These are phyloP conservation scores for Artibeus jamaicensis DNA, from an alignment of 2,797 vertebrate species.

Conservation along the genomic window DNA sequence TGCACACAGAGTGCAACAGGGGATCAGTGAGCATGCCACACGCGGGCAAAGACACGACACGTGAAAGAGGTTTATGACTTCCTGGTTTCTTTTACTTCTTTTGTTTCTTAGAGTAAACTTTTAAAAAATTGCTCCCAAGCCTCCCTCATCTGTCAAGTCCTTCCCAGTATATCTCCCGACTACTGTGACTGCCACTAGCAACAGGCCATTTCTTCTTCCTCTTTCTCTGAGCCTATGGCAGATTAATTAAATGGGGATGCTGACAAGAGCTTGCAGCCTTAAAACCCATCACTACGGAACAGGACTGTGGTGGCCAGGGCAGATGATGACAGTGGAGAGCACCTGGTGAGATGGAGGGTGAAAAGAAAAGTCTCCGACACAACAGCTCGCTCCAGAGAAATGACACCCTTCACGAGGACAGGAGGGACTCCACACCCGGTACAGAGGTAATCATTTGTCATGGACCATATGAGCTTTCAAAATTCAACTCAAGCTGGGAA, in stretches of 20 bases:
- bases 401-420: background rate
- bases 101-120: background rate
- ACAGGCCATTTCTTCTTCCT: background rate
- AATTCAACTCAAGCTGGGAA: background rate
- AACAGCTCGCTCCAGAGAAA: background rate
- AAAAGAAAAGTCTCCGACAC: background rate
- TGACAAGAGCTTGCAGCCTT: background rate
- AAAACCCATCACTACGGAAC: background rate
- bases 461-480: background rate
- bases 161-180: background rate
- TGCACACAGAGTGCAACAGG: accelerated
- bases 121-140: background rate
- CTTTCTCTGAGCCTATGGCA: background rate
- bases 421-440: background rate
- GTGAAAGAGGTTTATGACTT: background rate
- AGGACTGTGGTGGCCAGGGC: background rate
- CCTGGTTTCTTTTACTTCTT: background rate
- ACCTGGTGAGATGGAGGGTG: background rate
- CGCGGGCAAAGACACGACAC: accelerated
- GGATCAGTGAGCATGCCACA: background rate
- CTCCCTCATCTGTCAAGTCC: background rate
- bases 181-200: background rate
- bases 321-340: background rate
- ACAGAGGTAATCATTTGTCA: background rate
- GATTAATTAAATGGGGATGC: background rate